A percentile compares a stretch with the other conserved stretches of the same genome.
Evolutionary conservation across 2,797 vertebrate genomes (phyloP).

Genomic region (Pampus argenteus): DNA sequence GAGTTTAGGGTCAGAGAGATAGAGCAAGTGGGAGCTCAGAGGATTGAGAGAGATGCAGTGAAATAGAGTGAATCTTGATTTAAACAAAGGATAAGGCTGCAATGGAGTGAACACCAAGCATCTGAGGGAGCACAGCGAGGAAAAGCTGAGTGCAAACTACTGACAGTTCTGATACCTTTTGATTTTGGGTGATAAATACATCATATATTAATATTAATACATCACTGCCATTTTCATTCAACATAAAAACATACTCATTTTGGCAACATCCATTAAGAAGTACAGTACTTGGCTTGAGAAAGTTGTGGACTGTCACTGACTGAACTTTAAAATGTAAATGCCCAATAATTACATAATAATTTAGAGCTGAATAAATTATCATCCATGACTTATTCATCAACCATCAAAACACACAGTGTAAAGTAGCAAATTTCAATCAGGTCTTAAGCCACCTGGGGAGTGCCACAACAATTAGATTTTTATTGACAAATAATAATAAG

Average conservation of each 20-base stretch:
- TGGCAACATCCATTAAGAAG: conserved; percentile 32
- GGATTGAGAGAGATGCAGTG: conserved; percentile 20
- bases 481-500: neutral
- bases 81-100: conserved; percentile 24
- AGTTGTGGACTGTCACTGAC: neutral
- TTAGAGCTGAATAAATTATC: conserved; percentile 2
- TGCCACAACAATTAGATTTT: neutral
- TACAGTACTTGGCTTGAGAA: conserved; percentile 5
- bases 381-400: conserved; percentile 15
- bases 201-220: too few species aligned
- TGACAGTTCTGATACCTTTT: conserved; percentile 35
- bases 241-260: conserved; percentile 39
- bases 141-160: conserved; percentile 47
- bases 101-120: conserved; percentile 19
- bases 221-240: too few species aligned
- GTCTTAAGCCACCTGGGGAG: neutral
- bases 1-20: neutral
- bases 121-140: conserved; percentile 40
- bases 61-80: conserved; percentile 40
- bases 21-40: conserved; percentile 21
- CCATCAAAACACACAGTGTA: neutral
- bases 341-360: conserved; percentile 16
- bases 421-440: neutral
- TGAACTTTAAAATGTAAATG: conserved; percentile 9
- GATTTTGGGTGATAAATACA: conserved; percentile 68